Evolutionary conservation across 1,140 invertebrate genomes (phyloP).

Genomic region (Geopemphigus sp.): DNA sequence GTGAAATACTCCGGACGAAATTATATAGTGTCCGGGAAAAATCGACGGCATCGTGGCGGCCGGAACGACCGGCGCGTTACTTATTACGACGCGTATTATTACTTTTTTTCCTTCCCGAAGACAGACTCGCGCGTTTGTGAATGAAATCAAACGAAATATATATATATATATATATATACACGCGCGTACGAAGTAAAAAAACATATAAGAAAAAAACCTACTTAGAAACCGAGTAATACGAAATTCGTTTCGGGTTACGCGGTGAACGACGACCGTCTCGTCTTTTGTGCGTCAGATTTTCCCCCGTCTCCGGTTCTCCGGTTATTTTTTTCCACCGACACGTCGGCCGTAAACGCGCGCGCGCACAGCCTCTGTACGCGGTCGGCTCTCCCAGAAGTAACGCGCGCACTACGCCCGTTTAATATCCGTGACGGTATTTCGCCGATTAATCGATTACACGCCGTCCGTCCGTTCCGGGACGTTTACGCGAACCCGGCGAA

Average conservation of each 20-base stretch:
- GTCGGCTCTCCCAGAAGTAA: not conserved
- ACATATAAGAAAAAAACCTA: not conserved
- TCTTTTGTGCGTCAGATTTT: constrained; percentile 14
- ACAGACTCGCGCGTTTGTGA: not conserved
- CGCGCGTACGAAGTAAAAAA: not conserved
- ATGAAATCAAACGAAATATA: constrained; percentile 18
- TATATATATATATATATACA: not conserved
- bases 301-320: not conserved
- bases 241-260: constrained; percentile 39
- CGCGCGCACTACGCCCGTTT: not conserved
- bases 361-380: not conserved
- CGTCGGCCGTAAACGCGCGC: not conserved
- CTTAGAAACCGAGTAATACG: not conserved
- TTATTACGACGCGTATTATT: not conserved
- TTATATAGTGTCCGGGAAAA: not conserved
- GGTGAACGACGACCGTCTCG: constrained; percentile 8
- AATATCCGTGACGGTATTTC: constrained; percentile 21
- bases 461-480: not conserved
- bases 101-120: not conserved
- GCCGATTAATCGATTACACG: constrained; percentile 43
- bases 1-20: not conserved
- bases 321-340: not conserved
- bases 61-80: too few relatives aligned
- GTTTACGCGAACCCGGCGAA: constrained; percentile 9
- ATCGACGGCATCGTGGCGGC: too few relatives aligned